A percentile compares a stretch with the other conserved stretches of the same genome.
Conservation (phyloP, 2,888 invertebrate species). For the Caenorhabditis sp. region DNA sequence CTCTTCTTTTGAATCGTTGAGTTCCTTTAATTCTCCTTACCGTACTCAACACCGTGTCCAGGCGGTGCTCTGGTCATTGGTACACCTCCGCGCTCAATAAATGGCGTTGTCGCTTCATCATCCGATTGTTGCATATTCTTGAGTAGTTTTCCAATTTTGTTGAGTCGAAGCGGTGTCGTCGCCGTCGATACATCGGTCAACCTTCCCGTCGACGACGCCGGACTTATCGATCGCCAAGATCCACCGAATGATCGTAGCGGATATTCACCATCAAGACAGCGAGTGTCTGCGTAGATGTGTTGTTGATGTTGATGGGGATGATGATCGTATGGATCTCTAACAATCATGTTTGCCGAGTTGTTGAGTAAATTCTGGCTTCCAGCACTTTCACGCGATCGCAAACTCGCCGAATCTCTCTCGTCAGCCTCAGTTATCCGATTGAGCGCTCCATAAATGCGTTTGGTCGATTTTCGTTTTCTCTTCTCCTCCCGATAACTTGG, state of each 20-base stretch:
- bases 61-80: background rate
- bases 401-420: constrained; percentile 54
- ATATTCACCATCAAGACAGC: constrained; percentile 21
- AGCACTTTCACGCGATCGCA: constrained; percentile 40
- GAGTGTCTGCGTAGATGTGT: constrained; percentile 45
- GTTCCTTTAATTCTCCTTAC: background rate
- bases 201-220: constrained; percentile 36
- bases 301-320: constrained; percentile 9
- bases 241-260: constrained; percentile 41
- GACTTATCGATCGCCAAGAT: constrained; percentile 28
- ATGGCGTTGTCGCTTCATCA: constrained; percentile 25
- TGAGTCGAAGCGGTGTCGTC: constrained; percentile 56
- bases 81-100: constrained; percentile 11
- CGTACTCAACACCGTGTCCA: background rate
- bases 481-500: constrained; percentile 72
- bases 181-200: constrained; percentile 25
- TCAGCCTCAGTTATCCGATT: constrained; percentile 69
- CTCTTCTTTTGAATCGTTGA: no score
- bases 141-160: constrained; percentile 61
- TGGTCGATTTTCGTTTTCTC: constrained; percentile 63
- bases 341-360: constrained; percentile 4
- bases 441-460: constrained; percentile 65
- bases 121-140: constrained; percentile 45
- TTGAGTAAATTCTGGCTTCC: constrained; percentile 53
- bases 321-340: constrained; percentile 26